Evolutionary conservation across 2,113 vertebrate genomes (phyloP), one percentile per base, ranked within the genome.

Genomic region (Esox niger): DNA sequence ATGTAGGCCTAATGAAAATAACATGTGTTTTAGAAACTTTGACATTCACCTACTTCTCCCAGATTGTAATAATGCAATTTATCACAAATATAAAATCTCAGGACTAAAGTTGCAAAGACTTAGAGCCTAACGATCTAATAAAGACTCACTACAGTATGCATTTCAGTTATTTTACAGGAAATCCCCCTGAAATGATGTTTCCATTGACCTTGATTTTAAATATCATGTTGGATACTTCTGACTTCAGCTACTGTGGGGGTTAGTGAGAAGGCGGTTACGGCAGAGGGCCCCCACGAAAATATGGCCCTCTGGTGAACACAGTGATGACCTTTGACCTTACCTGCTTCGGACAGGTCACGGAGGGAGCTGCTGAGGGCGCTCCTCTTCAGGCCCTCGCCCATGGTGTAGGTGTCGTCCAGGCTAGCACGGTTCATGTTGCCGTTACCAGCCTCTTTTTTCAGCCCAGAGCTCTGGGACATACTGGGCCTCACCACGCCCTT

Each of bases 321-420:
- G 33, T 20, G 27, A 58, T 6, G 29, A 31, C 5, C 29, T 59
- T 25, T 31, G 56, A 29, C 60, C 33, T 27, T 74, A 98, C 97
- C 97, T 91, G 96, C 94, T 91, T 99, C 96, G 0, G 97, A 99
- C 71, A 99, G 94, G 85, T 99, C 97, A 13, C 95, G 65, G 20
- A 99, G 92, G 9, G 96, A 99, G 91, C 97, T 98, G 87, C 97
- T 99, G 75, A 99, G 95, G 0, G 97, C 95, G 0, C 95, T 98
- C 70, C 97, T 89, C 78, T 99, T 99, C 65, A 99, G 94, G 30
- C 97, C 97, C 87, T 99, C 97, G 0, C 97, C 91, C 20, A 93
- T 92, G 25, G 97, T 89, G 0, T 98, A 98, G 79, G 94, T 97
- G 89, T 99, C 97, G 0, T 99, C 97, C 86, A 99, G 92, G 78